Evolutionary conservation across 37 sponge, comb jelly and placozoan genomes (phyloP), one percentile per base, ranked within the genome.

Genomic region (Aplysina aerophoba): DNA sequence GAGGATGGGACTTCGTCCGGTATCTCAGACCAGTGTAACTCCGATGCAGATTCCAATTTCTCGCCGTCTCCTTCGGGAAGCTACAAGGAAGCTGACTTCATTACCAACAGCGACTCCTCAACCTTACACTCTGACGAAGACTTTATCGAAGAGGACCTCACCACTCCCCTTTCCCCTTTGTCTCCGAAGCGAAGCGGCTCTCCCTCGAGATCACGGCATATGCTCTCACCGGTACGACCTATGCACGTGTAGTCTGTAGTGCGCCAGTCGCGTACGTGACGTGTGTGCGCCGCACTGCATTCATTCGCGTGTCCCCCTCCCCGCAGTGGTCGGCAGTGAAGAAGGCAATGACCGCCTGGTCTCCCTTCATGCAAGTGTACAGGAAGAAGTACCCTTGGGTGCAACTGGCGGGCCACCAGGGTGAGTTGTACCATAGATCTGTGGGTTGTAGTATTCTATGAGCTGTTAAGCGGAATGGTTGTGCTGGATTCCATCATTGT

Each of bases 361-460:
- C 99, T 15, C 99, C 99, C 15, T 99, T 99, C 84, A 90, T 99
- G 12, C 99, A 99, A 87, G 93, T 94, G 27, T 96, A 95, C 90
- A 91, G 88, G 84, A 93, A 89, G 84, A 88, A 91, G 78, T 99
- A 99, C 65, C 94, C 97, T 14, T 99, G 99, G 99, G 97, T 99
- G 1, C 99, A 99, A 61, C 85, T 99, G 21, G 99, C 99, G 40
- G 99, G 99, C 2, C 99, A 99, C 73, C 87, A 99, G 85, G 99
- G 99, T 97, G 37, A 36, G 81, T 81, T 34, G 73, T 73, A 8
- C 8, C 41, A 72, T 25, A 65, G 8, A 60, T 81, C 38, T 81
- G 8, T 81, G 81, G 44, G 17, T 56, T 11, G 44, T 56, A 55
- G 33, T 24, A 24, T 81, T 15, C 31, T 17, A 59, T 36, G 17